Conservation (phyloP, 2,888 invertebrate species). For the Eristalis tenax region DNA sequence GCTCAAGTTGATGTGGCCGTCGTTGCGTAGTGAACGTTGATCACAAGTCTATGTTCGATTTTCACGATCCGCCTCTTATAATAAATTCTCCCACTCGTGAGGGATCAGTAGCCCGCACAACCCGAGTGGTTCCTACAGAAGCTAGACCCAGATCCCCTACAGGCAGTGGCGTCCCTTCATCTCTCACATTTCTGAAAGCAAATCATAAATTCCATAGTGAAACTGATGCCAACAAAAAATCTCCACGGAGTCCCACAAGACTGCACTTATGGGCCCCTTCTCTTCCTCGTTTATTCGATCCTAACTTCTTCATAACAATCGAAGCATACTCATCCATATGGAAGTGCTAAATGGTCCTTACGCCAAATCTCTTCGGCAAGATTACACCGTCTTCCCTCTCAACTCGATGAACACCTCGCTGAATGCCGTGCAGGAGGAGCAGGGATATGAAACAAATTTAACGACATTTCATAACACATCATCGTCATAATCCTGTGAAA, state of each 20-base stretch:
- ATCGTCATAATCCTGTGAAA: constrained; percentile 62
- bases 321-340: constrained; percentile 52
- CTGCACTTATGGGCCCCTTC: background rate
- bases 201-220: background rate
- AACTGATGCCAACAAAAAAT: background rate
- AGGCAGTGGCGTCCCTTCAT: no score
- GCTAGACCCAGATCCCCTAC: no score
- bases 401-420: background rate
- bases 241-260: background rate
- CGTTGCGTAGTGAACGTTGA: no score
- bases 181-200: background rate
- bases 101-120: no score
- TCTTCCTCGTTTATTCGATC: background rate
- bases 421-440: background rate
- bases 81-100: no score
- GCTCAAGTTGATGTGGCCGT: no score
- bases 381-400: constrained; percentile 16
- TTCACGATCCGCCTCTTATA: no score
- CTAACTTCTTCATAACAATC: constrained; percentile 43
- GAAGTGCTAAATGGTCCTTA: constrained; percentile 63
- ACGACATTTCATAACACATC: constrained; percentile 33
- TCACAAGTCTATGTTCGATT: no score
- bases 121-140: no score
- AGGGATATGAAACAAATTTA: background rate
- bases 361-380: constrained; percentile 56